These are phyloP conservation scores for Peromyscus eremicus DNA, from an alignment of 2,797 vertebrate genomes.

Conservation along the genomic window DNA sequence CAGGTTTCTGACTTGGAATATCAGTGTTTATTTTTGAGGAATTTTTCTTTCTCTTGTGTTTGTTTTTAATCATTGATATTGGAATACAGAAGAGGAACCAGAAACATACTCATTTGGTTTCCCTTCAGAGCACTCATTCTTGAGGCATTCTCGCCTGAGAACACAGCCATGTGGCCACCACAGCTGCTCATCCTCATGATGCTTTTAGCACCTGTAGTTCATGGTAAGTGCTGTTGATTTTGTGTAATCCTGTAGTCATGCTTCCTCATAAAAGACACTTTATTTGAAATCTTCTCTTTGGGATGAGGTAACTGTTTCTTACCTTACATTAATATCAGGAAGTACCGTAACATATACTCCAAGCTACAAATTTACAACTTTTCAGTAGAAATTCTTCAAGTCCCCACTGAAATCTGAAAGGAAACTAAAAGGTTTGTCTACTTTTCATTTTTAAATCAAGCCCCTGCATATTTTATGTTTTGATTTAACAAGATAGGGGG, in stretches of 20 bases:
- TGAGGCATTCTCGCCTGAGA: constrained; percentile 79
- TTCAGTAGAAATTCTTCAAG: constrained; percentile 38
- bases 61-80: constrained; percentile 62
- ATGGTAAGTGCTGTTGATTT: constrained; percentile 91
- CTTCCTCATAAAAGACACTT: background rate
- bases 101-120: constrained; percentile 79
- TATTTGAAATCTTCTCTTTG: constrained; percentile 33
- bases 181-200: constrained; percentile 94
- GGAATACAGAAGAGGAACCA: constrained; percentile 79
- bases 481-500: background rate
- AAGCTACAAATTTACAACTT: background rate
- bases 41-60: constrained; percentile 63
- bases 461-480: background rate
- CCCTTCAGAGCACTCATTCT: constrained; percentile 76
- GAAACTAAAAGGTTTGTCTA: background rate
- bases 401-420: background rate
- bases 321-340: background rate
- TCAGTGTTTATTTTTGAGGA: constrained; percentile 80
- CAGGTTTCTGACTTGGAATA: constrained; percentile 84
- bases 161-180: constrained; percentile 96
- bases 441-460: background rate
- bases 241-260: background rate
- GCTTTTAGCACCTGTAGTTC: constrained; percentile 92
- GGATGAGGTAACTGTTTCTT: background rate
- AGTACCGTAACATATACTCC: background rate